phyloP scores from a whole-genome alignment of 1,140 invertebrate species.

The Planococcus citri region DNA sequence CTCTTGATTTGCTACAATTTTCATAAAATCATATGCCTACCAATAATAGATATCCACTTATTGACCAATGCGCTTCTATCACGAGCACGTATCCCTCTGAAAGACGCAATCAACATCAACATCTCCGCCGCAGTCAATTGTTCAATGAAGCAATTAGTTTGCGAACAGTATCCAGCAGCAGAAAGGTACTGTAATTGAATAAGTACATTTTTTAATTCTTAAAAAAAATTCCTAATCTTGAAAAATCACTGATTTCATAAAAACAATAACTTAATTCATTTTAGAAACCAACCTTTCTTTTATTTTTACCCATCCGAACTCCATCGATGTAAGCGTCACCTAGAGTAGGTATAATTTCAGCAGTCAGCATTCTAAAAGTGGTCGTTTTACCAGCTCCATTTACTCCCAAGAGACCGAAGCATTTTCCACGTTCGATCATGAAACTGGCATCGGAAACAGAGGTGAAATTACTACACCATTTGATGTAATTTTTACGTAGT shows the following conservation, averaged over 20 bases:
- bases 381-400: slow-evolving; percentile 86
- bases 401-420: slow-evolving; percentile 69
- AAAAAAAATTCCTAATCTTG: not conserved
- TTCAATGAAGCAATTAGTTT: slow-evolving; percentile 45
- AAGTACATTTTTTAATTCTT: too few relatives aligned
- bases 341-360: slow-evolving; percentile 25
- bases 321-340: slow-evolving; percentile 27
- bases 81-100: slow-evolving; percentile 40
- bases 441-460: slow-evolving; percentile 63
- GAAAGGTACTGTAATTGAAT: slow-evolving; percentile 35
- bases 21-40: slow-evolving; percentile 31
- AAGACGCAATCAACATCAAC: slow-evolving; percentile 36
- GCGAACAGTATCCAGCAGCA: slow-evolving; percentile 33
- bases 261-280: too few relatives aligned
- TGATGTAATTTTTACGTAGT: not conserved
- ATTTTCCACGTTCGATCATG: slow-evolving; percentile 52
- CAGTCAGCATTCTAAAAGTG: slow-evolving; percentile 51
- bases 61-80: slow-evolving; percentile 40
- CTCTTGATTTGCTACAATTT: not conserved
- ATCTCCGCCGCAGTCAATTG: slow-evolving; percentile 40
- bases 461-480: slow-evolving; percentile 21
- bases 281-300: not conserved
- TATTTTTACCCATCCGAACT: not conserved
- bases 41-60: slow-evolving; percentile 42
- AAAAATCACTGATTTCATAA: too few relatives aligned